Evolutionary conservation across 2,113 vertebrate genomes (phyloP).

Genomic region (Tapirus terrestris): DNA sequence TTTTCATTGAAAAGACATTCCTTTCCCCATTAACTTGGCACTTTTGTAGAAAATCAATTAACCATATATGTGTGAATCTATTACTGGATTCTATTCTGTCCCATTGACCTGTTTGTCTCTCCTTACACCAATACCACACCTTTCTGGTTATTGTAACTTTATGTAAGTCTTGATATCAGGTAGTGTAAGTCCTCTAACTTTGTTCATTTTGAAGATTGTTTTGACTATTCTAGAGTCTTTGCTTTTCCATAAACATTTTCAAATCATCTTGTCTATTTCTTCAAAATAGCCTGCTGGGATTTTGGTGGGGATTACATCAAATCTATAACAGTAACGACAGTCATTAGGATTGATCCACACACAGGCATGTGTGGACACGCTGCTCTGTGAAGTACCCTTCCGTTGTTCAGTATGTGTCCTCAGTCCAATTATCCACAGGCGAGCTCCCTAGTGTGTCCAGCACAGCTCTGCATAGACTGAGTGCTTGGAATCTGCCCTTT

Average conservation of each 20-base stretch:
- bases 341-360: too few relatives aligned
- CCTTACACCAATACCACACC: background rate
- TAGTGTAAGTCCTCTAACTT: background rate
- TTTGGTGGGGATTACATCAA: background rate
- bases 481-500: background rate
- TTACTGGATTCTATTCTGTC: background rate
- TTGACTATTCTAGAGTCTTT: background rate
- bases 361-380: too few relatives aligned
- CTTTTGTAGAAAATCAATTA: background rate
- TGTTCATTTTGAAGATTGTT: background rate
- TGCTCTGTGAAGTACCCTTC: background rate
- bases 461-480: background rate
- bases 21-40: background rate
- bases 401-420: background rate
- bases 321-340: background rate
- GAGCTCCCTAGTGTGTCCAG: background rate
- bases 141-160: background rate
- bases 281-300: background rate
- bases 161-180: background rate
- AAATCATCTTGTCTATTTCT: background rate
- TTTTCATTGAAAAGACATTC: background rate
- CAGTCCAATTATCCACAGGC: background rate
- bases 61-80: background rate
- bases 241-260: slow-evolving; percentile 21
- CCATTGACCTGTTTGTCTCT: background rate